These are phyloP conservation scores for Chrysomela aeneicollis DNA, from an alignment of 2,888 invertebrate genomes.

Conservation along the genomic window DNA sequence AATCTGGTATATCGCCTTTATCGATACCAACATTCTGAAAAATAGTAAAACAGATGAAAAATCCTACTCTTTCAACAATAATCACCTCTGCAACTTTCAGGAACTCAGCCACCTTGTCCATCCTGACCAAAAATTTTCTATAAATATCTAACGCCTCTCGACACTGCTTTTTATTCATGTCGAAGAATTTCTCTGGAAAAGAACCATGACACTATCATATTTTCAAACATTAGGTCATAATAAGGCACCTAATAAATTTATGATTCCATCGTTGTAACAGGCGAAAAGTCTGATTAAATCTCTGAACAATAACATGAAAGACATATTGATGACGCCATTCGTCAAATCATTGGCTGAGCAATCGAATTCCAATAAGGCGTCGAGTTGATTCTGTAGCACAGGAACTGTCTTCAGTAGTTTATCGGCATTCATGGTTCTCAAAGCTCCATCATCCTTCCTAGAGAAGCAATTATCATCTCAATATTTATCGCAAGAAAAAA, in stretches of 20 bases:
- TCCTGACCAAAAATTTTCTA: constrained; percentile 97
- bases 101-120: constrained; percentile 99
- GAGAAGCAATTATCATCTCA: constrained; percentile 39
- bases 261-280: constrained; percentile 99
- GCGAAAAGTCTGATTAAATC: constrained; percentile 93
- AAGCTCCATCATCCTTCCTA: constrained; percentile 95
- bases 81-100: constrained; percentile 82
- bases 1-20: constrained; percentile 97
- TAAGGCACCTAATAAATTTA: constrained; percentile 81
- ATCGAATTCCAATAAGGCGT: constrained; percentile 96
- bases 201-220: constrained; percentile 28
- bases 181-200: constrained; percentile 92
- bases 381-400: constrained; percentile 93
- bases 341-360: constrained; percentile 96
- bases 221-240: background rate
- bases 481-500: background rate
- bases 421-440: constrained; percentile 97
- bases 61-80: constrained; percentile 22
- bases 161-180: constrained; percentile 99
- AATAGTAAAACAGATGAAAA: constrained; percentile 21
- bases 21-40: constrained; percentile 92
- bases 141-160: constrained; percentile 97
- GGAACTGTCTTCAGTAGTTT: constrained; percentile 96
- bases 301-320: constrained; percentile 83
- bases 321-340: constrained; percentile 88